Evolutionary conservation across 2,113 vertebrate genomes (phyloP).

Genomic region (Oceanodroma tethys): DNA sequence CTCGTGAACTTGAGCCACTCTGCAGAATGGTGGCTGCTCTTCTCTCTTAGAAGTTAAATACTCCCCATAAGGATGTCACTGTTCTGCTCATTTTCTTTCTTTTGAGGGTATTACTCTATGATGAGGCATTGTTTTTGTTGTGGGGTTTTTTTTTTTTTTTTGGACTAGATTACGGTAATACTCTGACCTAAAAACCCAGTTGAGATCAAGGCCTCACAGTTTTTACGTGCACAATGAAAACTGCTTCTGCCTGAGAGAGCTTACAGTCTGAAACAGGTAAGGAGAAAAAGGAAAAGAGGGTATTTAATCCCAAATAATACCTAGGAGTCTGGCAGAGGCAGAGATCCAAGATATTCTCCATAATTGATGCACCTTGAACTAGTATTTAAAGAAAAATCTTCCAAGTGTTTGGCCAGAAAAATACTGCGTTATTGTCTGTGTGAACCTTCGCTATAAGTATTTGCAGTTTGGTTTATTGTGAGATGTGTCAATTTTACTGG

Average conservation of each 20-base stretch:
- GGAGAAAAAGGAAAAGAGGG: not conserved
- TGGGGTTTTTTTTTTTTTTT: not conserved
- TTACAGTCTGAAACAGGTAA: not conserved
- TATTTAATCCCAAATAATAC: not conserved
- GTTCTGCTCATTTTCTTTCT: not conserved
- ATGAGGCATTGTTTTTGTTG: not conserved
- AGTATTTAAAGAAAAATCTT: not conserved
- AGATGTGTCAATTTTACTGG: not conserved
- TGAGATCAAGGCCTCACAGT: not conserved
- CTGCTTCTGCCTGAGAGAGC: not conserved
- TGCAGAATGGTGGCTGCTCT: not conserved
- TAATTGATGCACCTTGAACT: not conserved
- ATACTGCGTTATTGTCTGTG: fast-evolving
- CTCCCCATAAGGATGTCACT: not conserved
- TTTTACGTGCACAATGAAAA: not conserved
- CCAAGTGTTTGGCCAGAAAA: not conserved
- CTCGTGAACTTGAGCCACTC: not conserved
- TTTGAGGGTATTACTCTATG: not conserved
- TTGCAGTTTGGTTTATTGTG: not conserved
- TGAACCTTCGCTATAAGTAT: not conserved
- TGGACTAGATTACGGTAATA: not conserved
- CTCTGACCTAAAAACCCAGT: not conserved
- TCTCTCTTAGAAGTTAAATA: too few species aligned
- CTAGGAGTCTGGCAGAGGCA: not conserved
- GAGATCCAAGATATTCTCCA: not conserved